Conservation (phyloP, 2,113 vertebrate genomes). For the Oplegnathus fasciatus region DNA sequence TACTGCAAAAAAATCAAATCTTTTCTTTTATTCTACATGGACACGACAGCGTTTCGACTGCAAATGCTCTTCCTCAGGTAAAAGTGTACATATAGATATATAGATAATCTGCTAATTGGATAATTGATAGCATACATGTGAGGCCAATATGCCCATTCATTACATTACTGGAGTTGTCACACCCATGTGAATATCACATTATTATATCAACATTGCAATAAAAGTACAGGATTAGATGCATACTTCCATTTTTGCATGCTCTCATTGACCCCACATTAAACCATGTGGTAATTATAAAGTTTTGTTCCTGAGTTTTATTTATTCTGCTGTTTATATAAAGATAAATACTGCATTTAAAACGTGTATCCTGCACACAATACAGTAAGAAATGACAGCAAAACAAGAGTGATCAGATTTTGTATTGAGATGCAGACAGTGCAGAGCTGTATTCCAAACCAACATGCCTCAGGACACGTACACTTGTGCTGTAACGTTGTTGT, state of each 20-base stretch:
- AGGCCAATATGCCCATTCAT: not conserved
- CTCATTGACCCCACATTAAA: not conserved
- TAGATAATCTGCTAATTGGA: not conserved
- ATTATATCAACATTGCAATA: not conserved
- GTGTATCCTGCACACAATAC: conserved; percentile 3
- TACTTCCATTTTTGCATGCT: not conserved
- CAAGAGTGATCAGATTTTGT: conserved; percentile 9
- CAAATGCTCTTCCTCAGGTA: not conserved
- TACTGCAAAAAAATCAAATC: not conserved
- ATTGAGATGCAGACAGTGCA: conserved; percentile 35
- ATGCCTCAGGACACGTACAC: conserved; percentile 84
- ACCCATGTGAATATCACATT: not conserved
- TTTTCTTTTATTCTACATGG: not conserved
- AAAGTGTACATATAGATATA: not conserved
- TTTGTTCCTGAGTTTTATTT: not conserved
- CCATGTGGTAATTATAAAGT: not conserved
- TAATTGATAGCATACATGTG: not conserved
- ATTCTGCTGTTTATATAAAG: conserved; percentile 39
- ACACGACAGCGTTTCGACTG: not conserved
- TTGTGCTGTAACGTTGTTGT: conserved; percentile 50
- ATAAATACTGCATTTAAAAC: not conserved
- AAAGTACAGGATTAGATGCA: not conserved
- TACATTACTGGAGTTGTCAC: not conserved
- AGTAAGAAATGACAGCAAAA: conserved; percentile 2
- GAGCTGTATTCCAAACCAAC: conserved; percentile 60